Base-by-base conservation (phyloP, 2,113 vertebrate species). In the Mesitornis unicolor region DNA sequence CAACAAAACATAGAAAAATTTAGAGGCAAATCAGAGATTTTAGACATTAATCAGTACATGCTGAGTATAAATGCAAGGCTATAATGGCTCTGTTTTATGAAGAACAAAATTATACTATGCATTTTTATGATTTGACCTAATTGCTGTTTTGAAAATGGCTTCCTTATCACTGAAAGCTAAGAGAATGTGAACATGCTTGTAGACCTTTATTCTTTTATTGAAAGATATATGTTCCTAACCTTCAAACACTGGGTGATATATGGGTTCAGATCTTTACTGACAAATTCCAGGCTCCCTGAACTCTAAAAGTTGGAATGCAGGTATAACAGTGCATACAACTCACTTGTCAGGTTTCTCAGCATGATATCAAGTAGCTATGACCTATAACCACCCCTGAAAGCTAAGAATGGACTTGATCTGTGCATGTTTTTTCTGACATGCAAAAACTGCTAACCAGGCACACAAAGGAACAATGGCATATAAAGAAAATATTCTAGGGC, bases 211-310 rank as follows among this genome's bases (percentile, higher is more conserved):
- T 96, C 93, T 95, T 95, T 94, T 91, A 94, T 92, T 91, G 36
- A 86, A 95, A 96, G 96, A 96, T 96, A 97, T 95, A 96, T 94
- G 90, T 86, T 93, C 36, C 61, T 94, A 95, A 90, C 93, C 94
- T 97, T 97, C 96, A 95, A 91, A 87, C 74, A 85, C 35, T 26
- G 64, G 89, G 77, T 82, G 93, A 96, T 90, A 83, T 74, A 95
- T 53, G 76, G 31, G 60, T 92, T 94, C 45, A 76, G 56, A 84
- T 45, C 75, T 95, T 94, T 86, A 54, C 73, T 90, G 89, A 95
- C 35, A 78, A 93, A 95, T 91, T 96, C 54, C 93, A 96, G 78
- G 21, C 87, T 89, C 56, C 74, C 59, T 91, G 42, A 97, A 90
- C 59, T 89, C 80, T 84, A 43, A 63, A 96, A 92, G 45, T 53